Evolutionary conservation across 2,113 vertebrate genomes (phyloP).

Genomic region (Takifugu bimaculatus): DNA sequence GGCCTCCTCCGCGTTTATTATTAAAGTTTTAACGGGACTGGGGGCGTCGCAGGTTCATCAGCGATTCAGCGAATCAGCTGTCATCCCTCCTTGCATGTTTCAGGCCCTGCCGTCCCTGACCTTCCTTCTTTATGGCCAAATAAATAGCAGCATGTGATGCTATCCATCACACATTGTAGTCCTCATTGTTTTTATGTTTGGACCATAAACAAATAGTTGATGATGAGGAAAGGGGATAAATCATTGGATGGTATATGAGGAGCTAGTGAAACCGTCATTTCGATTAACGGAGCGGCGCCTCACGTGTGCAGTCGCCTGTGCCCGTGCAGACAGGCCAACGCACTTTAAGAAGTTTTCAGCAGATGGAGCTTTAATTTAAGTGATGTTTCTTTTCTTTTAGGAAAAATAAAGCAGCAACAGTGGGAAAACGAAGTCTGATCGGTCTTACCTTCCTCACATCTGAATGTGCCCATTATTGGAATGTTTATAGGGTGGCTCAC

Average conservation of each 20-base stretch:
- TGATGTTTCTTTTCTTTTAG: background rate
- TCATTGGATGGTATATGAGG: slow-evolving; percentile 61
- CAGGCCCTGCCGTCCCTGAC: slow-evolving; percentile 62
- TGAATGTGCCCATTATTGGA: slow-evolving; percentile 24
- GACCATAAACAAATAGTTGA: slow-evolving; percentile 78
- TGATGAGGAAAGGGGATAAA: slow-evolving; percentile 73
- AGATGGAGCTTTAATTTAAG: slow-evolving; percentile 10
- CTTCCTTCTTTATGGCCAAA: slow-evolving; percentile 77
- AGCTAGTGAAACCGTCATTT: slow-evolving; percentile 62
- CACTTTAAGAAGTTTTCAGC: slow-evolving; percentile 5
- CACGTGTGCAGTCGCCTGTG: background rate
- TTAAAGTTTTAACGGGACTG: slow-evolving; percentile 82
- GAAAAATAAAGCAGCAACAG: slow-evolving; percentile 23
- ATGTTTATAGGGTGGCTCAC: slow-evolving; percentile 29
- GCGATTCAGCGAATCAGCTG: slow-evolving; percentile 76
- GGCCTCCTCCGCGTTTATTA: slow-evolving; percentile 82
- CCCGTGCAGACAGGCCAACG: slow-evolving; percentile 12
- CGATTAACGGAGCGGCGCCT: slow-evolving; percentile 64
- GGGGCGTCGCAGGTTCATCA: slow-evolving; percentile 77
- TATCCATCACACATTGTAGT: slow-evolving; percentile 74
- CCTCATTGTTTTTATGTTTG: slow-evolving; percentile 77
- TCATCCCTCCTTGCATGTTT: slow-evolving; percentile 65
- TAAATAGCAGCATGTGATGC: slow-evolving; percentile 70
- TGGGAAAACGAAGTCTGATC: slow-evolving; percentile 10
- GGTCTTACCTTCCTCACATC: slow-evolving; percentile 21